Evolutionary conservation across 2,797 vertebrate genomes (phyloP).

Genomic region (Peromyscus aztecus): DNA sequence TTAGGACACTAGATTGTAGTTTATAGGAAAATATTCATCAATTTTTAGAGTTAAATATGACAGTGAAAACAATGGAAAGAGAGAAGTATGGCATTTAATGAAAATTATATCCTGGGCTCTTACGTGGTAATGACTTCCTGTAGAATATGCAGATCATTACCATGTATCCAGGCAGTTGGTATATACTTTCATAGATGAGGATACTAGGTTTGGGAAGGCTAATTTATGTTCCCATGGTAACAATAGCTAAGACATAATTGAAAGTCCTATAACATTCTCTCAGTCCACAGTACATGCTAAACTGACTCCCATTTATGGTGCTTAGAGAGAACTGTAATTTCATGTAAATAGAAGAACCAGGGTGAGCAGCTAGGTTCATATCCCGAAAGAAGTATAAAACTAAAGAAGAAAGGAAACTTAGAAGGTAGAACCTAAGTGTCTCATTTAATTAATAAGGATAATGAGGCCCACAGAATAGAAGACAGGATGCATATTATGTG

Average conservation of each 20-base stretch:
- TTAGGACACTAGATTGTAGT: conserved; percentile 23
- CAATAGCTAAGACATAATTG: background rate
- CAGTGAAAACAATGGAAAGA: background rate
- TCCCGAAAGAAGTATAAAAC: background rate
- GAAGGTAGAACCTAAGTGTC: background rate
- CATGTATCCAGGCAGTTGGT: background rate
- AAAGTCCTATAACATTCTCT: background rate
- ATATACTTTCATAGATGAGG: background rate
- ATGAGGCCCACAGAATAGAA: background rate
- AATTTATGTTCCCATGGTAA: background rate
- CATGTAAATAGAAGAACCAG: background rate
- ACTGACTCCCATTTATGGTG: background rate
- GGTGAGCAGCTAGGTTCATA: background rate
- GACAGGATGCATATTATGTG: background rate
- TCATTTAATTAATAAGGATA: conserved; percentile 22
- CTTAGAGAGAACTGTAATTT: background rate
- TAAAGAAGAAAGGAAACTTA: background rate
- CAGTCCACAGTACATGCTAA: background rate
- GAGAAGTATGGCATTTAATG: background rate
- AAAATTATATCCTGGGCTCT: background rate
- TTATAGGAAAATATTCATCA: conserved; percentile 27
- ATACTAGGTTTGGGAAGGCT: background rate
- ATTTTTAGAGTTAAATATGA: conserved; percentile 6
- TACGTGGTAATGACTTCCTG: background rate
- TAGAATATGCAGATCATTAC: background rate